phyloP scores from a whole-genome alignment of 2,797 vertebrate species.

The Poeciliopsis gracilis region DNA sequence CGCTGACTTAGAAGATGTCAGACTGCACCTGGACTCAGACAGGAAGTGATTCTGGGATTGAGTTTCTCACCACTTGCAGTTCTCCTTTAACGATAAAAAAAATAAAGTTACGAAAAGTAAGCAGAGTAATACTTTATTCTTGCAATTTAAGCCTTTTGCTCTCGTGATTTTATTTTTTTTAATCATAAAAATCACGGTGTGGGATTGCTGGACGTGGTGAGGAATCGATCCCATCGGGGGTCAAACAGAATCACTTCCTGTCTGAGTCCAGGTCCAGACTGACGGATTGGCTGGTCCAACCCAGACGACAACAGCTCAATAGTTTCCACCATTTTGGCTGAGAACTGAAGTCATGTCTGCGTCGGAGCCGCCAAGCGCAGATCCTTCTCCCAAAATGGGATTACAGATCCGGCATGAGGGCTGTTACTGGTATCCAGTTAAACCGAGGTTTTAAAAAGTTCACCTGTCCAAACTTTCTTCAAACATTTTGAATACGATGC shows the following conservation, averaged over 20 bases:
- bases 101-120: no score
- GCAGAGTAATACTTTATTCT: no score
- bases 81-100: neutral
- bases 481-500: neutral
- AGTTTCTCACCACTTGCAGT: conserved; percentile 38
- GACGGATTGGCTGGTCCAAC: conserved; percentile 51
- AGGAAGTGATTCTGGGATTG: conserved; percentile 54
- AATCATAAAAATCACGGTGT: no score
- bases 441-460: neutral
- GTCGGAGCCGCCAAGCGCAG: neutral
- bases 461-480: neutral
- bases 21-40: conserved; percentile 44
- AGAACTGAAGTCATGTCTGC: conserved; percentile 33
- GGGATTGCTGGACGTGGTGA: conserved; percentile 12
- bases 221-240: conserved; percentile 50
- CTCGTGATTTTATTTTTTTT: no score
- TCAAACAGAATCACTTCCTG: conserved; percentile 57
- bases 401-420: neutral
- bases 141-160: no score
- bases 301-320: conserved; percentile 50
- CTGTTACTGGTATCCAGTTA: neutral
- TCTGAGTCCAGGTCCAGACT: conserved; percentile 44
- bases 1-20: neutral
- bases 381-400: neutral
- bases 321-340: conserved; percentile 34